Percentiles rank a stretch among this genome's conserved stretches.
Conservation (phyloP, 2,113 vertebrate genomes). For the Xiphophorus maculatus region DNA sequence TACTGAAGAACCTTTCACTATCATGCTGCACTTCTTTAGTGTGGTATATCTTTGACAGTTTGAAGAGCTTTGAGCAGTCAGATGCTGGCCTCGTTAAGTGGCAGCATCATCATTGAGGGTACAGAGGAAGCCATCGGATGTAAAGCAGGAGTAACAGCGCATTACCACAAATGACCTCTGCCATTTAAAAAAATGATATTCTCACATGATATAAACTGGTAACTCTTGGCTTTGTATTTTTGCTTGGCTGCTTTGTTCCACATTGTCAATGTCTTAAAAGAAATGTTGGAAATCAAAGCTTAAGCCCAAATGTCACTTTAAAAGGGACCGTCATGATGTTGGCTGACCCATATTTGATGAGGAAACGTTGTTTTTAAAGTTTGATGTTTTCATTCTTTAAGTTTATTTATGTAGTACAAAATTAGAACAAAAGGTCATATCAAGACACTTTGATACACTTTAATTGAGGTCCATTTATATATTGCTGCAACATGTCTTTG, state of each 20-base stretch:
- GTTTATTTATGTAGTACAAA: no score
- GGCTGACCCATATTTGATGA: no score
- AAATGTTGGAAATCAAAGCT: background rate
- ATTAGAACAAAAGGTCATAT: no score
- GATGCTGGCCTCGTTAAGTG: no score
- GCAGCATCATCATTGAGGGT: background rate
- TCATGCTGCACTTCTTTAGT: background rate
- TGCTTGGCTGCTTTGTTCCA: background rate
- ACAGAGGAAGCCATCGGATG: background rate
- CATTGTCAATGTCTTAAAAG: background rate
- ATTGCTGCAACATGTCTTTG: no score
- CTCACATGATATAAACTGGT: background rate
- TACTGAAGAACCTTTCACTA: slow-evolving; percentile 9
- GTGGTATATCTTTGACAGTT: background rate
- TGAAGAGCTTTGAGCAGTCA: background rate
- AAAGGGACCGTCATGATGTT: no score
- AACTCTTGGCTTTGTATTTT: no score
- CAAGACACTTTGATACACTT: no score
- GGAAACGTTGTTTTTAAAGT: no score
- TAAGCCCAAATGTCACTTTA: background rate
- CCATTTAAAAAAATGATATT: background rate
- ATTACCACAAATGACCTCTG: background rate
- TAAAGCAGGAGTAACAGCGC: background rate
- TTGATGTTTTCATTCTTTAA: no score
- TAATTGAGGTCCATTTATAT: no score